Base-by-base conservation (phyloP, 2,888 invertebrate species). In the Acronicta psi region DNA sequence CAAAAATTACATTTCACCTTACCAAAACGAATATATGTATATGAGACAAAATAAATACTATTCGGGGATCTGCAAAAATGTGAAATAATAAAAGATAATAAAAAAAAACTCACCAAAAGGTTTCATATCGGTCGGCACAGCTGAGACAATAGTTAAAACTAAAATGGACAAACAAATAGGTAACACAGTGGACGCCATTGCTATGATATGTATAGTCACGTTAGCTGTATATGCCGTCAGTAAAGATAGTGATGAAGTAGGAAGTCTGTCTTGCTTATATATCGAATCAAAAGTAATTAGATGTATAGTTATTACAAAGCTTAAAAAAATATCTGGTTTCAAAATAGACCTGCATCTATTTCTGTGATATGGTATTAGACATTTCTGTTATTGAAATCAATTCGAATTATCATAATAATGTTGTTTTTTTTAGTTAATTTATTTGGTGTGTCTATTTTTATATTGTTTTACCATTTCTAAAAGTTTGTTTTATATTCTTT, bases 131-230 rank as follows among this genome's bases (percentile, higher is more conserved):
- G 47, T 3, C 11, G 68, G 44, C 8, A 29, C 43, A 25, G 64
- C 29, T 31, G 20, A 65, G 31, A 41, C 44, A 17, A 67, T 20
- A 14, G 43, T 44, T n/a, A 65, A 20, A 40, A 68, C 40, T 14
- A 18, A 16, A 34, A 45, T 9, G 0, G 46, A 49, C 10, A 65
- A 60, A 60, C 14, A 65, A 41, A 60, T 10, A 44, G 38, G 13
- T 14, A 65, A 6, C 11, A 41, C 7, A 37, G 7, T 37, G 9
- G 68, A 60, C n/a, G 64, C 47, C 64, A 65, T 64, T 18, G 31
- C 17, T 31, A 17, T 10, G 16, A 0, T 8, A n/a, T n/a, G n/a
- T n/a, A 20, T 7, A 17, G 0, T 7, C 16, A 54, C 43, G 67
- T 54, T 17, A 37, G 31, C 5, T 23, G n/a, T 31, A 16, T 37